Evolutionary conservation across 2,888 invertebrate species (phyloP).

Genomic region (Spodoptera littoralis): DNA sequence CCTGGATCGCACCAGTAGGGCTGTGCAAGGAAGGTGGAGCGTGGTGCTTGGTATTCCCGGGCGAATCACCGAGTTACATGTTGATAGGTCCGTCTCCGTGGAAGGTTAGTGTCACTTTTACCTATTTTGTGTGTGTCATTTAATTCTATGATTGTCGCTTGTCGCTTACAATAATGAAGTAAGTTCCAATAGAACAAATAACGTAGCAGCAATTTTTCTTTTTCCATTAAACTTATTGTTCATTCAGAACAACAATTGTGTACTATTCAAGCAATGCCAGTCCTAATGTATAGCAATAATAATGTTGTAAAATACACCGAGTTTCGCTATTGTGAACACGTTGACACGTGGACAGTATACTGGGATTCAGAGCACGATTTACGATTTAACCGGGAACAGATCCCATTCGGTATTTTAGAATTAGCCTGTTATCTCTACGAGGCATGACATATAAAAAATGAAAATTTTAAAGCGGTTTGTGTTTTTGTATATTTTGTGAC

Average conservation of each 20-base stretch:
- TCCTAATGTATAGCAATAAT: too few species aligned
- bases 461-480: too few species aligned
- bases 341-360: conserved; percentile 7
- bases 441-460: background rate
- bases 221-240: too few species aligned
- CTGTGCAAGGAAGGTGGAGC: conserved; percentile 84
- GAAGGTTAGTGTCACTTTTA: conserved; percentile 66
- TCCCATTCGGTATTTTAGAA: conserved; percentile 19
- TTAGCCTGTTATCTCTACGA: conserved; percentile 13
- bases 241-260: too few species aligned
- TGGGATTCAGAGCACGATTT: conserved; percentile 25
- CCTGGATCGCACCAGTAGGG: conserved; percentile 76
- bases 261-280: too few species aligned
- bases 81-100: conserved; percentile 75
- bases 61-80: conserved; percentile 74
- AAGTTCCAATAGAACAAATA: too few species aligned
- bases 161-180: too few species aligned
- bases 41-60: conserved; percentile 82
- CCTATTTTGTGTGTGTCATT: background rate
- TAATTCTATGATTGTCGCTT: too few species aligned
- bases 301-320: conserved; percentile 6
- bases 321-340: conserved; percentile 8
- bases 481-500: too few species aligned
- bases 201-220: too few species aligned
- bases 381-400: conserved; percentile 17